A percentile compares a stretch with the other conserved stretches of the same genome.
Conservation (phyloP, 2,113 vertebrate genomes). For the Odocoileus hemionus region DNA sequence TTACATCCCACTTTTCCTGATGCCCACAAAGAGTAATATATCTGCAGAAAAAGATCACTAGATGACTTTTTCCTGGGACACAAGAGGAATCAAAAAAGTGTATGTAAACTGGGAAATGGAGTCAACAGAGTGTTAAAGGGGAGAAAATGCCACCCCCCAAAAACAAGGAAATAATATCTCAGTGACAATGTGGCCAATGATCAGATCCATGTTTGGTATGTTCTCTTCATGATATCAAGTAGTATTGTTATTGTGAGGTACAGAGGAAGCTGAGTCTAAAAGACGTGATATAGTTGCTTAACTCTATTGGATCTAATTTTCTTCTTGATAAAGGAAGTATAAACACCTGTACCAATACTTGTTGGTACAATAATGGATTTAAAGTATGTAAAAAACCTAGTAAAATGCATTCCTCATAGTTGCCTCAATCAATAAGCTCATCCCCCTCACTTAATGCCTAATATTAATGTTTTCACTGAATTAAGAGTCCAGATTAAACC, state of each 20-base stretch:
- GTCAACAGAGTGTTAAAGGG: not conserved
- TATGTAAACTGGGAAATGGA: not conserved
- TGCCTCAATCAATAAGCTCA: not conserved
- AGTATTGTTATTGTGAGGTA: not conserved
- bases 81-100: not conserved
- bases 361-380: not conserved
- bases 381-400: not conserved
- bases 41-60: not conserved
- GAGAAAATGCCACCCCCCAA: not conserved
- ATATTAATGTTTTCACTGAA: not conserved
- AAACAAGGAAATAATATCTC: not conserved
- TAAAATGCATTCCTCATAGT: not conserved
- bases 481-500: not conserved
- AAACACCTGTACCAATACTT: not conserved
- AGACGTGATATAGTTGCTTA: not conserved
- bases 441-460: not conserved
- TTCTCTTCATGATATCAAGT: not conserved
- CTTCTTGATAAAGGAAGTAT: not conserved
- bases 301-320: not conserved
- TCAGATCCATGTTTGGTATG: not conserved
- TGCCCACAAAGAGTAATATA: not conserved
- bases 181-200: not conserved
- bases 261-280: not conserved
- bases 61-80: not conserved
- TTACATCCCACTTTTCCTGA: not conserved